A percentile compares a stretch with the other conserved stretches of the same genome.
Conservation (phyloP, 1,140 invertebrate genomes). For the Sycophaga agraensis region DNA sequence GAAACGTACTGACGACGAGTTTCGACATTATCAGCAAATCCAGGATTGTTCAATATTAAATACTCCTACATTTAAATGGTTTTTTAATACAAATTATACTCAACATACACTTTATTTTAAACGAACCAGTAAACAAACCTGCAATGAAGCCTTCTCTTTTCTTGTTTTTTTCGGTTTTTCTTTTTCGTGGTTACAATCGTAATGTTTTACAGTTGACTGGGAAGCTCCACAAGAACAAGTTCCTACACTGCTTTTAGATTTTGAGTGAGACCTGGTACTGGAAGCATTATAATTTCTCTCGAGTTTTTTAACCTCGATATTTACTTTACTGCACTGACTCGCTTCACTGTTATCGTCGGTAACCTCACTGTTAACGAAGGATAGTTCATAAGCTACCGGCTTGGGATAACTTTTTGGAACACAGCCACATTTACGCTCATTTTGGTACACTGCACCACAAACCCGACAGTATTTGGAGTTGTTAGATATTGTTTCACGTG, state of each 20-base stretch:
- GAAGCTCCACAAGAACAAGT: background rate
- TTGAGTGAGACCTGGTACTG: background rate
- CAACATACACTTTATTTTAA: no score
- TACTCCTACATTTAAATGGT: constrained; percentile 45
- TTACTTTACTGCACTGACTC: background rate
- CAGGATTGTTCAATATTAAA: constrained; percentile 50
- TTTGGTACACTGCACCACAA: constrained; percentile 45
- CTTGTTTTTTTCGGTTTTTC: background rate
- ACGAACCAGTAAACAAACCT: no score
- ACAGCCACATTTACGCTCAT: constrained; percentile 39
- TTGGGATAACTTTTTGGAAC: constrained; percentile 42
- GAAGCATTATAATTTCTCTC: background rate
- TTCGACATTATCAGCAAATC: constrained; percentile 52
- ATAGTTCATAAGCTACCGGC: constrained; percentile 52
- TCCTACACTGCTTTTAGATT: background rate
- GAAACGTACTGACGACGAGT: constrained; percentile 50
- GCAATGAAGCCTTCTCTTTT: constrained; percentile 24
- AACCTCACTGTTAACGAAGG: constrained; percentile 36
- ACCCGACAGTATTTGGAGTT: constrained; percentile 40
- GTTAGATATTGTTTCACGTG: background rate
- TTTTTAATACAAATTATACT: no score
- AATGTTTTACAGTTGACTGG: background rate
- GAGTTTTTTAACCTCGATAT: constrained; percentile 6
- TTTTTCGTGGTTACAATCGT: background rate
- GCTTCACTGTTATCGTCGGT: constrained; percentile 12